Evolutionary conservation across 2,797 vertebrate genomes (phyloP).

Genomic region (Bryconaethiops microstoma): DNA sequence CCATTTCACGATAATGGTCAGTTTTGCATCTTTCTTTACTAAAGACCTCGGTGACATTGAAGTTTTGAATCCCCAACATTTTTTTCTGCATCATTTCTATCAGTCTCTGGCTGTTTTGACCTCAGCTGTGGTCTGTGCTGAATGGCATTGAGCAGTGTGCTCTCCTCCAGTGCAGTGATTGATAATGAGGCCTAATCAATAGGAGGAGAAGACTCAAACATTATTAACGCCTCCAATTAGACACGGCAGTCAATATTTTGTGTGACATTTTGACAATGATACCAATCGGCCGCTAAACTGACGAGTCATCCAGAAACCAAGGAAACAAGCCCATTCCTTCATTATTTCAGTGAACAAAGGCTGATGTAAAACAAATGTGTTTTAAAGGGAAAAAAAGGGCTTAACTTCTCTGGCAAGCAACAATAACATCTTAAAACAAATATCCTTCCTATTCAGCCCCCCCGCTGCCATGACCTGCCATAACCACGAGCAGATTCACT

Average conservation of each 20-base stretch:
- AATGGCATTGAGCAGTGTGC: slow-evolving; percentile 63
- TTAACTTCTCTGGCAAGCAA: slow-evolving; percentile 3
- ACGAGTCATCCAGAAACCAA: slow-evolving; percentile 3
- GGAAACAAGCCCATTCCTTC: neutral
- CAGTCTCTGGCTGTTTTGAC: neutral
- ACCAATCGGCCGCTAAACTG: slow-evolving; percentile 12
- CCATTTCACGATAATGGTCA: neutral
- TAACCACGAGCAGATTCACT: slow-evolving; percentile 44
- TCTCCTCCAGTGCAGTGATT: slow-evolving; percentile 53
- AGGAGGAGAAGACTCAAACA: slow-evolving; percentile 54
- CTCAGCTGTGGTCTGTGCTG: neutral
- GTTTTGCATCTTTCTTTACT: neutral
- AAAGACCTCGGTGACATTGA: neutral
- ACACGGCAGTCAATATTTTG: slow-evolving; percentile 60
- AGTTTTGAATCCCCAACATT: neutral
- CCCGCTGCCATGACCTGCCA: slow-evolving; percentile 39
- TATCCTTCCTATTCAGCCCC: slow-evolving; percentile 37
- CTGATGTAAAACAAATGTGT: neutral
- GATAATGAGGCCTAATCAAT: slow-evolving; percentile 68
- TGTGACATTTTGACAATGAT: slow-evolving; percentile 49
- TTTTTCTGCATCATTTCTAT: neutral
- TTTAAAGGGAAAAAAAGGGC: neutral
- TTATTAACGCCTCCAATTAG: slow-evolving; percentile 70
- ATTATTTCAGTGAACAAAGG: neutral
- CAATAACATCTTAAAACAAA: slow-evolving; percentile 30